phyloP scores from a whole-genome alignment of 1,140 invertebrate genomes.

The Sitobion miscanthi region DNA sequence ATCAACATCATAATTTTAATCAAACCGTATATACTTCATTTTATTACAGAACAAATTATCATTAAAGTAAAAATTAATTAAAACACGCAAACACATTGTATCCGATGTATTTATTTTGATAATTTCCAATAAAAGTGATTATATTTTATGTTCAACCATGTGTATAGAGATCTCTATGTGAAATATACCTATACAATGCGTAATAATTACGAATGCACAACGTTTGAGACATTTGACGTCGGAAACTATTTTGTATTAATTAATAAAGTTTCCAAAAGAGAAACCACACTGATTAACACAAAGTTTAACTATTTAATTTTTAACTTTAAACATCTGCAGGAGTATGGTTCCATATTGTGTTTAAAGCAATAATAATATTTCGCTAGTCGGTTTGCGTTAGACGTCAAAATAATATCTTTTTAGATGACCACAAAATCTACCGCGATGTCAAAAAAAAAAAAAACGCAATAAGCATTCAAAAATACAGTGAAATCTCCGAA shows the following conservation, averaged over 20 bases:
- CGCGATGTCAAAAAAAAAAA: no score
- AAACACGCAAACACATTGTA: no score
- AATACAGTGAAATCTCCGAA: no score
- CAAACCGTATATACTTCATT: not conserved
- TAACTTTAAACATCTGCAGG: not conserved
- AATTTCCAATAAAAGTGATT: no score
- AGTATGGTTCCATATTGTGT: no score
- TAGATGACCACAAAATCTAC: no score
- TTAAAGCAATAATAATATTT: no score
- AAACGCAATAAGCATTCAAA: no score
- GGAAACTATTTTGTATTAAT: not conserved
- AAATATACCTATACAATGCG: not conserved
- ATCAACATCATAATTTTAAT: not conserved
- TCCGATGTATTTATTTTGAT: no score
- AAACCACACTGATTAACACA: not conserved
- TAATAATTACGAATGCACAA: not conserved
- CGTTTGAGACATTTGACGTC: not conserved
- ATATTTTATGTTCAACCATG: not conserved
- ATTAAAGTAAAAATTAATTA: no score
- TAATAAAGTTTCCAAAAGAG: not conserved
- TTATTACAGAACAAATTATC: not conserved
- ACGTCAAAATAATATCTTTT: no score
- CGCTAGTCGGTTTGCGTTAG: not conserved
- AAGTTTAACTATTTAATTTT: conserved; percentile 4
- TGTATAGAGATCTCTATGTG: not conserved